Conservation (phyloP, 1,140 invertebrate genomes). For the Diabrotica virgifera region DNA sequence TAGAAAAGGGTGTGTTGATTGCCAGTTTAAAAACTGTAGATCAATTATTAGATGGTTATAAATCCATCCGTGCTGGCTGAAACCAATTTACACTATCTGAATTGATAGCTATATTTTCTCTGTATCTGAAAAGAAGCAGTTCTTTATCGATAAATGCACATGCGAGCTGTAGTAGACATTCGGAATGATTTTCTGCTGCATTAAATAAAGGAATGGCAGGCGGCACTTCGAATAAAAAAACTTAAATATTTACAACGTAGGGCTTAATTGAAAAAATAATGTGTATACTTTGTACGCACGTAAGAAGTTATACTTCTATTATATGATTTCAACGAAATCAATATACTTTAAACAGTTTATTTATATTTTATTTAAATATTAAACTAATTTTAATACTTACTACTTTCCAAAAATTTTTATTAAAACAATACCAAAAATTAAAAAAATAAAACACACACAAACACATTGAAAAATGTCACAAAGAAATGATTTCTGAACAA, state of each 20-base stretch:
- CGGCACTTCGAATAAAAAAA: background rate
- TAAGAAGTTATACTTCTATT: too few species aligned
- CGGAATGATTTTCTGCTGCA: background rate
- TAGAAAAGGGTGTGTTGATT: slow-evolving; percentile 8
- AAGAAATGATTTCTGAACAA: too few species aligned
- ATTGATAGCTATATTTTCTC: slow-evolving; percentile 8
- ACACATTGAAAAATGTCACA: too few species aligned
- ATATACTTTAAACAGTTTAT: too few species aligned
- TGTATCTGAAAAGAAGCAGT: slow-evolving; percentile 5
- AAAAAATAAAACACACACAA: too few species aligned
- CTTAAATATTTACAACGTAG: background rate
- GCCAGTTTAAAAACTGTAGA: slow-evolving; percentile 9
- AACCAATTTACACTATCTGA: slow-evolving; percentile 4
- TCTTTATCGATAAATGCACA: slow-evolving; percentile 8
- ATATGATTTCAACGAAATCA: too few species aligned
- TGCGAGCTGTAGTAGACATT: background rate
- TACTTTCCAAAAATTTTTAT: too few species aligned
- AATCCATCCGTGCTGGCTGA: background rate
- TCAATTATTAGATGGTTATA: slow-evolving; percentile 13
- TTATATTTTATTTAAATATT: too few species aligned
- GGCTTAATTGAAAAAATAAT: background rate
- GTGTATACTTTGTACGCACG: too few species aligned
- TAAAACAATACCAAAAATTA: too few species aligned
- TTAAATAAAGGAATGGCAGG: background rate
- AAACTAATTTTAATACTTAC: too few species aligned